Conservation (phyloP, 2,888 invertebrate species). For the Noctua comes region DNA sequence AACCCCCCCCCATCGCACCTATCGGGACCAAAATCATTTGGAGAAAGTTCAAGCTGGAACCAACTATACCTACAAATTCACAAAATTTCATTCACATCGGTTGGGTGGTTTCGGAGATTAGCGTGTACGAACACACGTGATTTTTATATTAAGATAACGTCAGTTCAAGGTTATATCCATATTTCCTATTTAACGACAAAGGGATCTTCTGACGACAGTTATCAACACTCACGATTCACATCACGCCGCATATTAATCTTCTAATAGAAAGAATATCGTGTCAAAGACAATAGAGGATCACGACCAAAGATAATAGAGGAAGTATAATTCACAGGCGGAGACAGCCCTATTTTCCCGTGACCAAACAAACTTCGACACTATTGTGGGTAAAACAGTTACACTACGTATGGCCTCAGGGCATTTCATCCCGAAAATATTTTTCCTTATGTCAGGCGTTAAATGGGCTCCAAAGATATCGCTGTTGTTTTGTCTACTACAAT, state of each 20-base stretch:
- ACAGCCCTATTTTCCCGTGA: slow-evolving; percentile 56
- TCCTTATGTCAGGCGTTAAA: slow-evolving; percentile 64
- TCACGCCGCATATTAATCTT: slow-evolving; percentile 41
- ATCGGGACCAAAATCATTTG: neutral
- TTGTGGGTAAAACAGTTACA: slow-evolving; percentile 64
- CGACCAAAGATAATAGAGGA: slow-evolving; percentile 51
- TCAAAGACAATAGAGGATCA: slow-evolving; percentile 50
- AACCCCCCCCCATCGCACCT: neutral
- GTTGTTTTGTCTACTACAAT: slow-evolving; percentile 49
- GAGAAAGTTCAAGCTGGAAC: neutral
- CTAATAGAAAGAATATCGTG: slow-evolving; percentile 53
- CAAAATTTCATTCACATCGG: neutral
- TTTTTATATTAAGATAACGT: neutral
- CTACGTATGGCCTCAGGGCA: slow-evolving; percentile 52
- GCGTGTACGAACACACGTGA: neutral
- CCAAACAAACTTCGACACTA: slow-evolving; percentile 60
- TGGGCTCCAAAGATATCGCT: slow-evolving; percentile 56
- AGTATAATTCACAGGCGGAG: slow-evolving; percentile 52
- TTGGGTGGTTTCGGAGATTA: neutral
- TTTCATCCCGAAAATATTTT: slow-evolving; percentile 60
- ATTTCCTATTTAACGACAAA: slow-evolving; percentile 18
- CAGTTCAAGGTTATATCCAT: neutral
- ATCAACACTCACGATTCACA: slow-evolving; percentile 35
- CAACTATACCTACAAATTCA: no score
- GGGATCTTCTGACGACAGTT: neutral